Evolutionary conservation across 1,140 invertebrate species (phyloP), one percentile per base, ranked within the genome.

Genomic region (Drosophila parabipectinata): DNA sequence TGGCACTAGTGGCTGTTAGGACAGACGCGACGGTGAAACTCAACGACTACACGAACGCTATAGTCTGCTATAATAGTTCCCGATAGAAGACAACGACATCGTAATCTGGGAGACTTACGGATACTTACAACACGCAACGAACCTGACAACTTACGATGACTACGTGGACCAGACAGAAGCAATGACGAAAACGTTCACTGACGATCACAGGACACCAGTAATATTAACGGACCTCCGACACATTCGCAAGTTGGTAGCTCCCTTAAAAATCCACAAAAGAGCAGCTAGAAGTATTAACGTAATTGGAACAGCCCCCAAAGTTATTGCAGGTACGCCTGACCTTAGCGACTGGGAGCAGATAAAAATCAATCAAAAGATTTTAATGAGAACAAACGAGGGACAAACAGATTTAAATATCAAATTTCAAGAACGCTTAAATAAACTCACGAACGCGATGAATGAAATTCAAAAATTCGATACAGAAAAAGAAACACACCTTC

Each of bases 301-400:
- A 32, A 14, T 58, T 6, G 32, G 39, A 10, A 58, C 50, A 32
- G 39, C 39, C 1, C 15, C 64, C 3, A 72, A 72, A 14, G 55
- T 18, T 18, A 18, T 18, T 18, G 18, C 18, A 18, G 18, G 18
- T 18, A 18, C 18, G 18, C 18, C 18, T 18, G 18, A 18, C 18
- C 1, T 18, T 18, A 18, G 1, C 18, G 18, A 18, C 18, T 54
- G 64, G 57, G 48, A 64, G 18, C 37, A 47, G 10, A 37, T 71
- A 32, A 58, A 72, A 39, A 53, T 57, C 8, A 28, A 48, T 8
- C 54, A 64, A 39, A 37, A 32, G 5, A 53, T 30, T 12, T n/a
- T 72, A 64, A 58, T 24, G 21, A 61, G 28, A 30, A 12, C 53
- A 53, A 28, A 45, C 24, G 51, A 63, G n/a, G 21, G 47, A 34